Percentiles rank a stretch among this genome's conserved stretches.
Evolutionary conservation across 2,797 vertebrate species (phyloP).

Genomic region (Erethizon dorsatum): DNA sequence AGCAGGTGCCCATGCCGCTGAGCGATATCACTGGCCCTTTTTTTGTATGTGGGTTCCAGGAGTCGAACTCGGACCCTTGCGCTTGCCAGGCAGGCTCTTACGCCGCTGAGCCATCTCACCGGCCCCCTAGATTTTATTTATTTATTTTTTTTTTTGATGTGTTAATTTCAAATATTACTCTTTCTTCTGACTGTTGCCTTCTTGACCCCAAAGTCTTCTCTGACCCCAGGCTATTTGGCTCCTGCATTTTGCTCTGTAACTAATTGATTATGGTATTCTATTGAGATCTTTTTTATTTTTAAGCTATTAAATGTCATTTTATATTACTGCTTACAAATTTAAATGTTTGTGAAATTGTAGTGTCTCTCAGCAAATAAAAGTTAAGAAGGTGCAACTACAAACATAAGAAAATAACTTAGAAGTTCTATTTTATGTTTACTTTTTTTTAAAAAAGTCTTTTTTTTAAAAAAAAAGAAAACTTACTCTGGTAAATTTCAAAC

Average conservation of each 20-base stretch:
- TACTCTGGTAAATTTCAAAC: slow-evolving; percentile 10
- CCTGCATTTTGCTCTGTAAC: background rate
- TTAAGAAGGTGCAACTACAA: slow-evolving; percentile 4
- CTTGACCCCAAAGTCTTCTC: background rate
- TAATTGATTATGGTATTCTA: background rate
- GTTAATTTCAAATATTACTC: slow-evolving; percentile 1
- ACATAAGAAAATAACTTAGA: slow-evolving; percentile 19
- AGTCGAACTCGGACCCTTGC: no score
- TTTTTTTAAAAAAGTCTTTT: no score
- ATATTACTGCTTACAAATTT: slow-evolving; percentile 28
- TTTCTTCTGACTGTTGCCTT: background rate
- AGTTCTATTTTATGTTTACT: background rate
- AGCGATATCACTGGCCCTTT: no score
- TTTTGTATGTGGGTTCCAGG: no score
- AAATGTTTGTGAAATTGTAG: slow-evolving; percentile 21
- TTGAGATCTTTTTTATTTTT: background rate
- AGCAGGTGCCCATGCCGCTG: no score
- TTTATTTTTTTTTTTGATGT: background rate
- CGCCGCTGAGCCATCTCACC: no score
- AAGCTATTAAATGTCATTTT: slow-evolving; percentile 38
- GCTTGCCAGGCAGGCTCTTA: no score
- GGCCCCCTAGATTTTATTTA: no score
- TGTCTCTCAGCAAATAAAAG: slow-evolving; percentile 30
- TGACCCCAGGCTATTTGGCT: background rate
- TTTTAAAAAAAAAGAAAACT: background rate